Evolutionary conservation across 2,797 vertebrate genomes (phyloP), one percentile per base, ranked within the genome.

Genomic region (Sebastes vulpes): DNA sequence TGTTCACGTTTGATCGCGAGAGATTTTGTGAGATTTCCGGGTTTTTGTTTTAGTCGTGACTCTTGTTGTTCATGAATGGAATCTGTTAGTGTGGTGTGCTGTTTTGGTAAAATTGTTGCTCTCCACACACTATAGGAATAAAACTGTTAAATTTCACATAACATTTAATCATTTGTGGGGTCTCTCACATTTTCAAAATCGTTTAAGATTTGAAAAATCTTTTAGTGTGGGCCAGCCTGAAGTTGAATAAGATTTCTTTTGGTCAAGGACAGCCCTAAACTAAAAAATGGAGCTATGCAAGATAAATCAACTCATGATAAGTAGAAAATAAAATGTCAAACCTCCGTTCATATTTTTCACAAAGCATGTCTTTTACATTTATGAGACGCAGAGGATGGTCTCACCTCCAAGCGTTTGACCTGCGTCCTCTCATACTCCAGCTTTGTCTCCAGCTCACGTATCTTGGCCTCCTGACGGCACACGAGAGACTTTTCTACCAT

Each of bases 401-500:
- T 77, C 77, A 99, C 98, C 98, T 99, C 98, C 76, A 99, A 91
- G 72, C 98, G 97, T 89, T 99, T 99, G 91, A 98, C 97, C 95
- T 99, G 98, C 0, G 98, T 98, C 94, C 95, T 97, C 93, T 99
- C 98, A 0, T 97, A 99, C 94, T 99, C 98, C 92, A 99, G 95
- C 84, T 98, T 98, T 50, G 97, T 98, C 94, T 99, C 98, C 93
- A 99, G 96, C 92, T 99, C 98, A 0, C 98, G 97, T 92, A 99
- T 99, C 96, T 98, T 99, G 81, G 98, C 98, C 91, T 99, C 98
- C 82, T 99, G 98, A 29, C 98, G 96, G 94, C 98, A 99, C 90
- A 99, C 98, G 16, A 99, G 94, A 0, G 98, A 99, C 91, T 98
- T 99, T 90, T 99, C 98, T 95, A 99, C 98, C 98, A 99, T 99